Evolutionary conservation across 2,888 invertebrate genomes (phyloP).

Genomic region (Harpagoxenus sublaevis): DNA sequence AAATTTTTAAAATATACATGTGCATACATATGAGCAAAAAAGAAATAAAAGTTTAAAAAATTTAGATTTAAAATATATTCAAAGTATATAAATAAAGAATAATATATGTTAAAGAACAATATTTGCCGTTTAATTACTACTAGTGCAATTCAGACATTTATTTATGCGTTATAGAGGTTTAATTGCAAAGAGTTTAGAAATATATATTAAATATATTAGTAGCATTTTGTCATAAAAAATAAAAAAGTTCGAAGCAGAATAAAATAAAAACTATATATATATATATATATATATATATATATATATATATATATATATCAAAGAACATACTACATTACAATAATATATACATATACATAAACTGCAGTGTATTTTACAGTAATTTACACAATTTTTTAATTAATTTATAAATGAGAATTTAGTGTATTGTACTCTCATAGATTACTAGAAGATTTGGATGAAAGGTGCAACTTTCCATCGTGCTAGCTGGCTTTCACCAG

Average conservation of each 20-base stretch:
- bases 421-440: background rate
- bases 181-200: background rate
- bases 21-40: background rate
- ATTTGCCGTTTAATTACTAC: background rate
- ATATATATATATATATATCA: background rate
- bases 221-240: background rate
- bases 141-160: background rate
- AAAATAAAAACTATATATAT: background rate
- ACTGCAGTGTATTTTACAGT: background rate
- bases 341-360: background rate
- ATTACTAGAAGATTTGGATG: slow-evolving; percentile 13
- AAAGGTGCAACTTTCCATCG: slow-evolving; percentile 38
- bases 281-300: background rate
- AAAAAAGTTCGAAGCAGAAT: background rate
- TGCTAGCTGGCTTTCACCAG: slow-evolving; percentile 25
- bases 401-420: background rate
- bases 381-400: background rate
- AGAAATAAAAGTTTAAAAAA: background rate
- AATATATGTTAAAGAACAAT: background rate
- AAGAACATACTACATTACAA: background rate
- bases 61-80: background rate
- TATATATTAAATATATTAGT: slow-evolving; percentile 12
- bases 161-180: background rate
- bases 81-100: background rate
- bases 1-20: too few species aligned